Percentiles rank a stretch among this genome's conserved stretches.
Conservation (phyloP, 2,113 vertebrate genomes). For the Eulacestoma nigropectus region DNA sequence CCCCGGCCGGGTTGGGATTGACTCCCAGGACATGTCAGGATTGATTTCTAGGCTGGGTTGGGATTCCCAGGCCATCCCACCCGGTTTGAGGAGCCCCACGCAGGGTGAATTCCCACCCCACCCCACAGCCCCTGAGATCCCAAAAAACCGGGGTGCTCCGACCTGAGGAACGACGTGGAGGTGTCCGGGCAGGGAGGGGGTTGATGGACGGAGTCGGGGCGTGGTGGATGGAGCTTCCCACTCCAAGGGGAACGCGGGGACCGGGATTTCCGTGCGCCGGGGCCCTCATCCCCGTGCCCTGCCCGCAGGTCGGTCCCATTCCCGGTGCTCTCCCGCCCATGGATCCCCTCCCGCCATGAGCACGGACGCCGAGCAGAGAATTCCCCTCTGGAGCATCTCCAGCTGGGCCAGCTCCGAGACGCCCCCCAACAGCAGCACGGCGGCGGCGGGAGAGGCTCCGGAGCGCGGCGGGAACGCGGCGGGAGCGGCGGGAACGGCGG, state of each 20-base stretch:
- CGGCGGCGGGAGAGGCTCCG: fast-evolving
- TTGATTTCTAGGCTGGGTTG: too few species aligned
- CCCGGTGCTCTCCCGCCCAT: not conserved
- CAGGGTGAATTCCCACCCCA: not conserved
- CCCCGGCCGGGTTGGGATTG: too few species aligned
- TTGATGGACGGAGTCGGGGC: too few species aligned
- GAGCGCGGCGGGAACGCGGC: not conserved
- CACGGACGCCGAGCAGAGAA: not conserved
- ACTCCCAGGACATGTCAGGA: too few species aligned
- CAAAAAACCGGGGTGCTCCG: fast-evolving
- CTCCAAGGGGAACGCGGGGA: not conserved
- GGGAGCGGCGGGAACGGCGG: conserved; percentile 58
- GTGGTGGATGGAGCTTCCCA: fast-evolving
- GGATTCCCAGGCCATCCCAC: not conserved
- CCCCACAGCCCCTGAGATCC: not conserved
- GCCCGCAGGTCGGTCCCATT: not conserved
- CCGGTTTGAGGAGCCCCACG: too few species aligned
- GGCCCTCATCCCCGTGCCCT: not conserved
- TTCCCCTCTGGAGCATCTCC: conserved; percentile 12
- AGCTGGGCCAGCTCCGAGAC: not conserved
- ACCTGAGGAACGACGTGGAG: not conserved
- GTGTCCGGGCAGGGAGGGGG: not conserved
- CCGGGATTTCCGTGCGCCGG: fast-evolving
- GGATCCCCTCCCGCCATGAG: conserved; percentile 55
- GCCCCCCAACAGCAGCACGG: conserved; percentile 26